Evolutionary conservation across 1,140 invertebrate species (phyloP).

Genomic region (Drosophila cardini): DNA sequence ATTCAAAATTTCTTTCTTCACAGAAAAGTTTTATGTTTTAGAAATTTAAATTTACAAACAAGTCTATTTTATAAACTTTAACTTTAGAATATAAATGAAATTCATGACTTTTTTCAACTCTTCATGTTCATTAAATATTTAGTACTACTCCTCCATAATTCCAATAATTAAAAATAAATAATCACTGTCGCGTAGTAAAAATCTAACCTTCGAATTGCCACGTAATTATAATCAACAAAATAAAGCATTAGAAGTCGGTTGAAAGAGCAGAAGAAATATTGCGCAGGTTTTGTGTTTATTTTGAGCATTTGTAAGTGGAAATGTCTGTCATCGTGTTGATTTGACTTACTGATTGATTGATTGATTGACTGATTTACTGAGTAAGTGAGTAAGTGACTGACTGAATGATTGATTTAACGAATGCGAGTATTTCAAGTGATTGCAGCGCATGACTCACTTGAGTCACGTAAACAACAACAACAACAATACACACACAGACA

Average conservation of each 20-base stretch:
- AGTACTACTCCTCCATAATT: neutral
- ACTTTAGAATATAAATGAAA: too few species aligned
- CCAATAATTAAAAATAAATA: neutral
- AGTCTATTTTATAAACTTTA: too few species aligned
- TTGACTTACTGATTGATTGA: slow-evolving; percentile 67
- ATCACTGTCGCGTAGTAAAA: neutral
- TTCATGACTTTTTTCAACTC: too few species aligned
- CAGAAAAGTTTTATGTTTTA: too few species aligned
- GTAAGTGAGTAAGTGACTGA: slow-evolving; percentile 27
- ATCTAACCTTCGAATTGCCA: neutral
- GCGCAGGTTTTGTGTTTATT: slow-evolving; percentile 46
- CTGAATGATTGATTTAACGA: slow-evolving; percentile 38
- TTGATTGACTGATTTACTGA: slow-evolving; percentile 43
- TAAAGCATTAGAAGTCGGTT: neutral
- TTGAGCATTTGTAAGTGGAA: slow-evolving; percentile 71
- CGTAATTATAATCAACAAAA: neutral
- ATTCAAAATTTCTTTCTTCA: too few species aligned
- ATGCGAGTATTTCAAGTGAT: slow-evolving; percentile 34
- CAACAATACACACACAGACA: slow-evolving; percentile 17
- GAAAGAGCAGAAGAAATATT: slow-evolving; percentile 13
- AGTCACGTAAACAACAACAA: slow-evolving; percentile 41
- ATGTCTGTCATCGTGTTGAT: slow-evolving; percentile 65
- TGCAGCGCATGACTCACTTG: slow-evolving; percentile 61
- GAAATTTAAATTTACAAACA: too few species aligned
- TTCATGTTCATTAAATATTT: too few species aligned